Evolutionary conservation across 2,888 invertebrate species (phyloP), one percentile per base, ranked within the genome.

Genomic region (Luperina testacea): DNA sequence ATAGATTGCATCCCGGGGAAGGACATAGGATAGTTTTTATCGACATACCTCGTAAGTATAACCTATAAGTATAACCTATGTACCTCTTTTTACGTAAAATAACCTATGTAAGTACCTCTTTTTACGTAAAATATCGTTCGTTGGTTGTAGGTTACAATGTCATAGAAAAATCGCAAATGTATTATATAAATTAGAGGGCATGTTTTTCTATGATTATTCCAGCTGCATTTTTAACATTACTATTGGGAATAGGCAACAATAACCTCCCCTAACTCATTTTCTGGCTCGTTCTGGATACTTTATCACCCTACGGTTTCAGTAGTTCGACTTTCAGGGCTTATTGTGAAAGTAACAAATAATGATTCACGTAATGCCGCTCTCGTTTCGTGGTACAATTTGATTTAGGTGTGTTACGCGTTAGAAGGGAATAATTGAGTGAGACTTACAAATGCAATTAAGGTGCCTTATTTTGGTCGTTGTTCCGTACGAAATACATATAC

Each of bases 391-490:
- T 61, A 69, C 20, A 59, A 85, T 77, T 83, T 82, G 73, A 77
- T 71, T 64, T 65, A 72, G 65, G 61, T 63, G 70, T 77, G 42
- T 72, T 17, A 48, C 51, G 27, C 42, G 51, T 77, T 72, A 73
- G 27, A 38, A 27, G 24, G 27, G 51, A 53, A 83, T 74, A 83
- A 82, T 86, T 74, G 45, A 57, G 67, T 38, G 59, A n/a, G 42
- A 71, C 65, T 67, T 77, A 76, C 13, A 72, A 86, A 86, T 68
- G 63, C 65, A 74, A 74, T 85, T 85, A 80, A 20, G 61, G 32
- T 24, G 68, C 38, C 73, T 70, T 45, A 69, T 42, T 78, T 72
- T 57, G 69, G 63, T 48, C 61, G 27, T 73, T 80, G 73, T 69
- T 57, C 72, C 38, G 38, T 65, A n/a, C 17, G 13, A 57, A 13